Percentiles rank a stretch among this genome's conserved stretches.
Evolutionary conservation across 2,113 vertebrate genomes (phyloP).

Genomic region (Tamias sibiricus): DNA sequence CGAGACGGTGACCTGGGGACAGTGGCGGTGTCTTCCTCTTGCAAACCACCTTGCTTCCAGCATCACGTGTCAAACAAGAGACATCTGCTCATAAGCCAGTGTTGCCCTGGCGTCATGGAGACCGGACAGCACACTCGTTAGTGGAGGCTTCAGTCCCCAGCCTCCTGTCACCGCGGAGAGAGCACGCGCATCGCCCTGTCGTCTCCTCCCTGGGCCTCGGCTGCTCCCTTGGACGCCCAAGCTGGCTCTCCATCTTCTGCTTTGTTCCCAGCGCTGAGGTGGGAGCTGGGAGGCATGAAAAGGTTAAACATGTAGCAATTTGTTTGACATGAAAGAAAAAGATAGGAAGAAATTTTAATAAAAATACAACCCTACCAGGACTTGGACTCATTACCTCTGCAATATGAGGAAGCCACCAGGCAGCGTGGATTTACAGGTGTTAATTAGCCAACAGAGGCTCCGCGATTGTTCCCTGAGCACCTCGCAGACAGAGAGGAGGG

Average conservation of each 20-base stretch:
- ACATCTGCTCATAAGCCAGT: neutral
- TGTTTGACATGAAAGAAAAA: slow-evolving; percentile 49
- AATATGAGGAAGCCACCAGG: slow-evolving; percentile 66
- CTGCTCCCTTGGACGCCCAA: neutral
- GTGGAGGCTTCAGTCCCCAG: neutral
- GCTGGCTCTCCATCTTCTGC: neutral
- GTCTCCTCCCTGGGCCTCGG: neutral
- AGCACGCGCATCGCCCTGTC: neutral
- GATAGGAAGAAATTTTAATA: slow-evolving; percentile 70
- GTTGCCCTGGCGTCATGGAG: too few relatives aligned
- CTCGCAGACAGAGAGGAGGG: slow-evolving; percentile 59
- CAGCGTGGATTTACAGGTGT: slow-evolving; percentile 75
- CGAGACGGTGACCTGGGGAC: neutral
- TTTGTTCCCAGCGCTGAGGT: neutral
- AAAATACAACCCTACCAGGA: slow-evolving; percentile 79
- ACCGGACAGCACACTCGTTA: neutral
- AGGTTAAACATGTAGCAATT: slow-evolving; percentile 71
- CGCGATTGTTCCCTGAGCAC: slow-evolving; percentile 66
- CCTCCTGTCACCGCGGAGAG: neutral
- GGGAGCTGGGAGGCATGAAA: slow-evolving; percentile 22
- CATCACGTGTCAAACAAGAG: neutral
- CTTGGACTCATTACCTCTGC: slow-evolving; percentile 74
- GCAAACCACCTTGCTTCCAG: neutral
- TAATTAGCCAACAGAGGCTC: slow-evolving; percentile 75
- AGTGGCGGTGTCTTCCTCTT: neutral